A percentile compares a stretch with the other conserved stretches of the same genome.
These are phyloP conservation scores for Spongia lamella DNA, from an alignment of 37 sponge, comb jelly and placozoan genomes.

Conservation along the genomic window DNA sequence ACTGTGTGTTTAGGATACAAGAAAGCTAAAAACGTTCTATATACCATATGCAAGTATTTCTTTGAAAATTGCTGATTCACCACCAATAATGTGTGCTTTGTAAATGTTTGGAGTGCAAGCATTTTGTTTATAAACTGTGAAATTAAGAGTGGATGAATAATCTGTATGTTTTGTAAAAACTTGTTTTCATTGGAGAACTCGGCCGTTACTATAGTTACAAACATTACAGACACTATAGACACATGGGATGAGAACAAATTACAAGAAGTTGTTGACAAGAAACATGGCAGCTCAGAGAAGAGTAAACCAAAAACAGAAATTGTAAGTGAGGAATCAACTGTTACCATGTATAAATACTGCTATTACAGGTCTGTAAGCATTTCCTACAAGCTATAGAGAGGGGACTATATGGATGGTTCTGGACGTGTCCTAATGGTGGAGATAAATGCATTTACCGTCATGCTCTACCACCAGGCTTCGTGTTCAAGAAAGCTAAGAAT, in stretches of 20 bases:
- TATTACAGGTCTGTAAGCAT: conserved; percentile 87
- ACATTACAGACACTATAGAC: conserved; percentile 83
- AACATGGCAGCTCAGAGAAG: conserved; percentile 76
- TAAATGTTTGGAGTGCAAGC: conserved; percentile 5
- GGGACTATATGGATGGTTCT: conserved; percentile 98
- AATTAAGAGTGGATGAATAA: conserved; percentile 1
- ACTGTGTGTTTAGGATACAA: too few species aligned
- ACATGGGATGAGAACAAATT: conserved; percentile 96
- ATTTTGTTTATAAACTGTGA: conserved; percentile 10
- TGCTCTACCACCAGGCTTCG: conserved; percentile 95
- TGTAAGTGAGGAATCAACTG: conserved; percentile 15
- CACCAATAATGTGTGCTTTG: too few species aligned
- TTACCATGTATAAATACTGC: neutral
- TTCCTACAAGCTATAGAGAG: conserved; percentile 97
- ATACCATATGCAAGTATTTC: too few species aligned
- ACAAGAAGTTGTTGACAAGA: conserved; percentile 89
- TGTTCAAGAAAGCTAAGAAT: conserved; percentile 80
- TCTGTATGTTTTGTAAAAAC: too few species aligned
- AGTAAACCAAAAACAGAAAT: conserved; percentile 79
- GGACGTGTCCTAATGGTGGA: conserved; percentile 95
- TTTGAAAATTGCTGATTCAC: too few species aligned
- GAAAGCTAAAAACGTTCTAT: too few species aligned
- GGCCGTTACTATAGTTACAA: neutral
- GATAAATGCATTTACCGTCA: conserved; percentile 95
- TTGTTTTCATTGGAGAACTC: too few species aligned